Evolutionary conservation across 2,797 vertebrate species (phyloP), one percentile per base, ranked within the genome.

Genomic region (Luscinia megarhynchos): DNA sequence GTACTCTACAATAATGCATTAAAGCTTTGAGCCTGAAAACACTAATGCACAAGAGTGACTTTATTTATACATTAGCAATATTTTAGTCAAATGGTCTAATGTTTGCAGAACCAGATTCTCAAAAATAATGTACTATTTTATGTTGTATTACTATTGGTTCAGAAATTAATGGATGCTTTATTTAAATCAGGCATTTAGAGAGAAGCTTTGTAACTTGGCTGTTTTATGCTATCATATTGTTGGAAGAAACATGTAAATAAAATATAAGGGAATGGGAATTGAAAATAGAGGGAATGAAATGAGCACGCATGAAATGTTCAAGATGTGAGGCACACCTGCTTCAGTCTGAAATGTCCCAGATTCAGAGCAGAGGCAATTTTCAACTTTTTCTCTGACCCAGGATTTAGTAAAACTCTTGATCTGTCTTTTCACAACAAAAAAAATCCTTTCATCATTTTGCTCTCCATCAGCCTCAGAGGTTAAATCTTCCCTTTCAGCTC

Each of bases 81-180:
- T 95, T 94, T 95, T 88, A 94, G 89, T 91, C 82, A 82, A 86
- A 84, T 82, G 85, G 94, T 54, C 85, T 96, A 88, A 75, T 92
- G 76, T 92, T 97, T 93, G 48, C 63, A 94, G 91, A 92, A 77
- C 87, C 59, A 62, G 69, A 84, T 73, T 79, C 93, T 96, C 83
- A 82, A 94, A 91, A 86, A 69, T 90, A 95, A 94, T 86, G 87
- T 74, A 86, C 32, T 86, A 38, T 73, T 90, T 95, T 76, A 38
- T 91, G 80, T 94, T 92, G 62, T 90, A 73, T 79, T 50, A 54
- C 67, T 88, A 45, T 45, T 93, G 87, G 87, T 86, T 83, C 80
- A 88, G 92, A 95, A 96, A 96, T 95, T 94, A 96, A 93, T 96
- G 94, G 92, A 95, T 94, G 85, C 70, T 73, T 91, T 94, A 84